Evolutionary conservation across 1,140 invertebrate species (phyloP), one percentile per base, ranked within the genome.

Genomic region (Philaenus spumarius): DNA sequence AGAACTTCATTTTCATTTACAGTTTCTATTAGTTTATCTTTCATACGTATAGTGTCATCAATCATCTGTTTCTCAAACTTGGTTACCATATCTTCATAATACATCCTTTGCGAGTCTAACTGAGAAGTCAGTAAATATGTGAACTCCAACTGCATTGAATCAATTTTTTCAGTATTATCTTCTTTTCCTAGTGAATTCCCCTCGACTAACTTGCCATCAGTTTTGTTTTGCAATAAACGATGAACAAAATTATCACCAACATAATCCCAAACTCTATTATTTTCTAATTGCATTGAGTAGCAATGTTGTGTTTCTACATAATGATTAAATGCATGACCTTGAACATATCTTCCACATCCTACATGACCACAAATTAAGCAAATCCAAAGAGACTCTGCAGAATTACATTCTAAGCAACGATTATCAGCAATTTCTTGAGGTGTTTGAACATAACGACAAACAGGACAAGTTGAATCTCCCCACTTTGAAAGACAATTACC

Each of bases 341-440:
- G 79, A 19, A 80, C 78, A 72, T 90, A 90, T 56, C 92, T 77
- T 14, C 95, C 94, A 77, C 97, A 99, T 35, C 97, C 97, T 43
- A 99, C 87, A 75, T 98, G 90, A 12, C 97, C 97, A 75, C 97
- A 99, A 61, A 99, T 96, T 15, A 99, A 75, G 73, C 97, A 99
- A 63, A 99, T 98, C 97, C 97, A 99, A 0, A 99, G 75, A 61
- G 91, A 90, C 71, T 95, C 87, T 0, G 77, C 77, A 68, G 62
- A 82, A 53, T 73, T 83, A 76, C 95, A 97, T 69, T 89, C 83
- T 72, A 83, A 85, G 72, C 93, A 97, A 51, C 79, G 76, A 65
- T 92, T 93, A 62, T 90, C 87, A 20, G 83, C 87, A 19, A 85
- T 75, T 1, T 88, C 81, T 75, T 97, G 94, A 4, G 96, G 96